Base-by-base conservation (phyloP, 2,888 invertebrate genomes). In the Mamestra brassicae region DNA sequence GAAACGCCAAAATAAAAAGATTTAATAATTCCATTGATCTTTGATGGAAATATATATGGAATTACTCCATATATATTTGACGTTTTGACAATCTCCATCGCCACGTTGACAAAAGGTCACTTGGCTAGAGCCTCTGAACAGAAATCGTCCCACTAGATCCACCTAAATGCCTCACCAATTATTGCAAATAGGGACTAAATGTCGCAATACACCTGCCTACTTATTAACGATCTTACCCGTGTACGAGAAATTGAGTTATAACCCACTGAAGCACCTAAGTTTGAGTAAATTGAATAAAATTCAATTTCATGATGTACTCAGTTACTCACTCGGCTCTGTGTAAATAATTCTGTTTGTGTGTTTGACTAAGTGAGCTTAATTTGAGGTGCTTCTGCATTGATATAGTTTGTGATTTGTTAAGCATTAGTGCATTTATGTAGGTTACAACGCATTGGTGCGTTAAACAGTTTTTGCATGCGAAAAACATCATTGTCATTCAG, bases 261-360 rank as follows among this genome's bases (percentile, higher is more conserved):
- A 66, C 66, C 74, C 54, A 74, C 66, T 67, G 66, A 70, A 57
- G 80, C 69, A 45, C 3, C 73, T 73, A 83, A 74, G 84, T 70
- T 79, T 78, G 78, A 68, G 60, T 72, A 42, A 65, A 83, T 78
- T 82, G 64, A 78, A 72, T 61, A 54, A 62, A 78, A 72, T 55
- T 54, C 54, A 79, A 74, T 81, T 74, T 58, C n/a, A 69, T 50
- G 65, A 73, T 34, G 57, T 61, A 71, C 55, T 81, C 11, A 74
- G 47, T 75, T 65, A 42, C 70, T 54, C 26, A 64, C 64, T 81
- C 36, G 36, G 47, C 63, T 52, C 47, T n/a, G 4, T 15, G 15
- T 63, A 82, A 77, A 71, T 63, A 77, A 78, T 55, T 50, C n/a
- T 76, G 67, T 66, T 75, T 81, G 69, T 65, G 36, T 79, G 47